A percentile compares a stretch with the other conserved stretches of the same genome.
phyloP scores from a whole-genome alignment of 1,140 invertebrate species.

The Drosophila varians region DNA sequence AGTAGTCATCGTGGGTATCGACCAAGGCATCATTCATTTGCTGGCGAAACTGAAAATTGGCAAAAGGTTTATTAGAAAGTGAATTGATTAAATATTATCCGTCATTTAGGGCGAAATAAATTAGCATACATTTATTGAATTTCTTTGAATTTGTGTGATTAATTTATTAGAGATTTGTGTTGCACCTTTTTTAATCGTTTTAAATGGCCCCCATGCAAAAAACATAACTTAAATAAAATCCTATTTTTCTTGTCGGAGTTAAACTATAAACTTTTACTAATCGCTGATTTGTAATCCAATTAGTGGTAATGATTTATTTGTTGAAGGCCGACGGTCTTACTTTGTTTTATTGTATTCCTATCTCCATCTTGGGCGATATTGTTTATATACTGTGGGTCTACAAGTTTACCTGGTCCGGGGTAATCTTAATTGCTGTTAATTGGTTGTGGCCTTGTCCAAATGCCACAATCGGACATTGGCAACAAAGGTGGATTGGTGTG shows the following conservation, averaged over 20 bases:
- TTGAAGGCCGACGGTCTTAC: constrained; percentile 7
- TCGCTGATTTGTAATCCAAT: constrained; percentile 17
- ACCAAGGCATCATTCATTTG: constrained; percentile 87
- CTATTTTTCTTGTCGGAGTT: neutral
- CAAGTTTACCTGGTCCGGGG: neutral
- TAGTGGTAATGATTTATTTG: constrained; percentile 24
- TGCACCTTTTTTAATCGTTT: neutral
- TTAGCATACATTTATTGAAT: neutral
- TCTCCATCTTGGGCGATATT: constrained; percentile 14
- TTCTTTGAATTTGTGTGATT: neutral
- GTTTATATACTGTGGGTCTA: constrained; percentile 3
- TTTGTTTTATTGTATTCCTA: constrained; percentile 12
- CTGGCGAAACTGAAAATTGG: constrained; percentile 87
- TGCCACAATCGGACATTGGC: constrained; percentile 34
- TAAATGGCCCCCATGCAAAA: neutral
- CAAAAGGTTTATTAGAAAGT: neutral
- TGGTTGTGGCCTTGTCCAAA: constrained; percentile 43
- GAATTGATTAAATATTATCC: neutral
- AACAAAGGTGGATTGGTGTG: constrained; percentile 13
- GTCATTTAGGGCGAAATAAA: neutral
- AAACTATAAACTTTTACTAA: neutral
- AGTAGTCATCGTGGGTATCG: constrained; percentile 91
- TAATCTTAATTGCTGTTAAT: constrained; percentile 54
- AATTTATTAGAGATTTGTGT: neutral
- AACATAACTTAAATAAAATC: neutral